Evolutionary conservation across 2,113 vertebrate genomes (phyloP), one percentile per base, ranked within the genome.

Genomic region (Equus przewalskii): DNA sequence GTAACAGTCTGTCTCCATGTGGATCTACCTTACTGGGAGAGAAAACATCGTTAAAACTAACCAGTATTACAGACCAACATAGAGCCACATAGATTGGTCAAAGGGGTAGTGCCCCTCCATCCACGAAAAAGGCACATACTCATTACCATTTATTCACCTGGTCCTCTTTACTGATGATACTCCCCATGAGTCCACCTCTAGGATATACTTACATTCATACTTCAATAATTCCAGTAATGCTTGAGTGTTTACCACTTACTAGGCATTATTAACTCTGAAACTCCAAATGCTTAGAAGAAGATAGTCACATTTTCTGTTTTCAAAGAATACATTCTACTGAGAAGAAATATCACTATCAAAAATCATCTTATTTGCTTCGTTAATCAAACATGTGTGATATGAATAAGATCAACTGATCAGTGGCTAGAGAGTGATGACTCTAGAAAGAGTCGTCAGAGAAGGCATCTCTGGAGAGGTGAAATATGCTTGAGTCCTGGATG

Each of bases 21-120:
- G 58, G 44, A 36, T 51, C 46, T 70, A 4, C 7, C 15, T 76
- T 85, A 9, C 21, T 41, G 70, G 19, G 58, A 62, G 21, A 64
- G 49, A 60, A 82, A 36, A 64, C n/a, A 28, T 58, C 11, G 33
- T 58, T 56, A 33, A 14, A 14, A 58, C 2, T 56, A 75, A 88
- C 30, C 44, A 5, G 1, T 24, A 58, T 36, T 15, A 24, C 3
- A 69, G 44, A 7, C 26, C 1, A 18, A 51, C 10, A 21, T 3
- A 41, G 19, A 83, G 4, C 10, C 49, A 41, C 65, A 70, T 18
- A 62, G 46, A 56, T 4, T 44, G 7, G 19, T 5, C 19, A 65
- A 83, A 41, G 15, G 78, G 2, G 2, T 8, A 33, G 0, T 5
- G 83, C 3, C 19, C 4, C 1, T 0, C 19, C 18, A 30, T 6